phyloP scores from a whole-genome alignment of 2,888 invertebrate species.

The Spisula solida region DNA sequence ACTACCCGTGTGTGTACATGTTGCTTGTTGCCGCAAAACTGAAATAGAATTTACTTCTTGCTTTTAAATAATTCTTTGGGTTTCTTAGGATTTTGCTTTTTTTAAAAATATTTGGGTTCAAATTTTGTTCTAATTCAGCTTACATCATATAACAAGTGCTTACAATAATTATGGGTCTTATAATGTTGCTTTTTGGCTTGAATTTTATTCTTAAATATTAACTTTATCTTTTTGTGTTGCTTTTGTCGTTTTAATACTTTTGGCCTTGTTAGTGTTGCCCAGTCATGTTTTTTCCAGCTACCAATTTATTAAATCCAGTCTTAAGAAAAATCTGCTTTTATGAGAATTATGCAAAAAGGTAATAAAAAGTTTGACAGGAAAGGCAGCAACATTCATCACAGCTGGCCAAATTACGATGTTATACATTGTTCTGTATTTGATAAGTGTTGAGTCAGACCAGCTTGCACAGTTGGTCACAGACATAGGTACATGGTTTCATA shows the following conservation, averaged over 20 bases:
- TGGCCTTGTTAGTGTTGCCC: neutral
- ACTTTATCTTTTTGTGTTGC: neutral
- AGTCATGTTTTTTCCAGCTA: neutral
- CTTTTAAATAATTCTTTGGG: neutral
- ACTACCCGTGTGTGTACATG: neutral
- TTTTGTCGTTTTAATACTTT: neutral
- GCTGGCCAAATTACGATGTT: no score
- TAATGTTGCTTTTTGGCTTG: neutral
- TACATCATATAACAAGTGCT: neutral
- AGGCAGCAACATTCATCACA: no score
- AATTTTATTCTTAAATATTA: neutral
- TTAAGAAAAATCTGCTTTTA: neutral
- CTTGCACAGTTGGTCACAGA: no score
- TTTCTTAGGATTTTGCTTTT: neutral
- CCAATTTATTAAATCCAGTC: neutral
- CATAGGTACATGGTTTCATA: no score
- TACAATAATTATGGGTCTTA: neutral
- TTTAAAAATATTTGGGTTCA: neutral
- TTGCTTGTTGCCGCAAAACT: slow-evolving; percentile 28
- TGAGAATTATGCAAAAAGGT: no score
- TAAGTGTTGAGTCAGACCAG: no score
- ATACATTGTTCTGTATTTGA: no score
- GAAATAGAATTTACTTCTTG: neutral
- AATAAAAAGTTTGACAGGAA: no score
- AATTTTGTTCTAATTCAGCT: neutral